Evolutionary conservation across 2,113 vertebrate species (phyloP).

Genomic region (Rhynchomys soricoides): DNA sequence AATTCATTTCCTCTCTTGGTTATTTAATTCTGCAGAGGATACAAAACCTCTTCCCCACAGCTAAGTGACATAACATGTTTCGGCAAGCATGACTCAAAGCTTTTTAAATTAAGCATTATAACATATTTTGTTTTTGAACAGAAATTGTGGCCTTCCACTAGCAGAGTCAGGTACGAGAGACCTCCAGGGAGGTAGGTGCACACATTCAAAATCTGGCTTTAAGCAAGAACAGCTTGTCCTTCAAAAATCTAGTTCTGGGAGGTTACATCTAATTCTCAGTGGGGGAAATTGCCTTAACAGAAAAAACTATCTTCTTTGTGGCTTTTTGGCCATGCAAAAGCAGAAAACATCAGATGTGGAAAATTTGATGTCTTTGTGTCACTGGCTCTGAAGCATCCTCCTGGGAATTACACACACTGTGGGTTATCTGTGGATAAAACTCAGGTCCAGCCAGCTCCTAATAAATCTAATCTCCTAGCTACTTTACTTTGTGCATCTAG

Average conservation of each 20-base stretch:
- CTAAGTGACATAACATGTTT: slow-evolving; percentile 33
- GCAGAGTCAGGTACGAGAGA: not conserved
- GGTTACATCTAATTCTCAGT: not conserved
- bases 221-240: slow-evolving; percentile 56
- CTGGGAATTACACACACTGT: not conserved
- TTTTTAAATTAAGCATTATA: slow-evolving; percentile 36
- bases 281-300: not conserved
- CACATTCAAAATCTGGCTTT: not conserved
- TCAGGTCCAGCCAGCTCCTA: not conserved
- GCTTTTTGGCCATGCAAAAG: not conserved
- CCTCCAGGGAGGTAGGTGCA: not conserved
- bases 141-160: not conserved
- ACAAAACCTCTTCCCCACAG: slow-evolving; percentile 17
- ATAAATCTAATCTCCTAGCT: not conserved
- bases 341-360: slow-evolving; percentile 17
- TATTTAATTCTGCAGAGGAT: slow-evolving; percentile 37
- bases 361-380: not conserved
- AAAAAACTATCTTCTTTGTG: slow-evolving; percentile 1
- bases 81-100: slow-evolving; percentile 10
- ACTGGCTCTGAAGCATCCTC: too few species aligned
- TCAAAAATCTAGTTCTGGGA: not conserved
- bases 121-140: slow-evolving; percentile 49
- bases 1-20: slow-evolving; percentile 53
- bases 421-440: not conserved
- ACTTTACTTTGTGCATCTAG: not conserved